A percentile compares a stretch with the other conserved stretches of the same genome.
phyloP scores from a whole-genome alignment of 2,888 invertebrate species.

The Pediacus dermestoides region DNA sequence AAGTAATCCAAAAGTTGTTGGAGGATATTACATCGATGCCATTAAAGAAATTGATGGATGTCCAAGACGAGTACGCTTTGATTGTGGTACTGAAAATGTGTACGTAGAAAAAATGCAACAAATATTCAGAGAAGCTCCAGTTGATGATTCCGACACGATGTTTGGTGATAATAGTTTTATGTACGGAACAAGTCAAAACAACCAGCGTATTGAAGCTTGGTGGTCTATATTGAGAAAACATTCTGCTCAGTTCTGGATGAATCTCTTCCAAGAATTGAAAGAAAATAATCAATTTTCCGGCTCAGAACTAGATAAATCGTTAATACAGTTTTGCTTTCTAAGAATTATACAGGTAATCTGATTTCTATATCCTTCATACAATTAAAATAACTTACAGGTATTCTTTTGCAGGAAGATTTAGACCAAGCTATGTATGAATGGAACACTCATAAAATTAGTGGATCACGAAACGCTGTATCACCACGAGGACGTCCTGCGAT shows the following conservation, averaged over 20 bases:
- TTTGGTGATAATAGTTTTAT: slow-evolving; percentile 3
- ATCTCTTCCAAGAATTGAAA: slow-evolving; percentile 18
- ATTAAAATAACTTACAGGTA: too few relatives aligned
- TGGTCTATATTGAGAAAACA: slow-evolving; percentile 15
- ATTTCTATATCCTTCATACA: too few relatives aligned
- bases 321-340: slow-evolving; percentile 12
- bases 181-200: slow-evolving; percentile 12
- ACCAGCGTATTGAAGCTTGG: slow-evolving; percentile 16
- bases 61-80: slow-evolving; percentile 15
- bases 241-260: slow-evolving; percentile 17
- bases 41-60: slow-evolving; percentile 8
- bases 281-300: slow-evolving; percentile 12
- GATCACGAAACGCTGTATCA: too few relatives aligned
- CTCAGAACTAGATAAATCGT: slow-evolving; percentile 10
- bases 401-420: too few relatives aligned
- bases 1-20: slow-evolving; percentile 17
- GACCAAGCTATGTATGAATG: too few relatives aligned
- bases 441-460: too few relatives aligned
- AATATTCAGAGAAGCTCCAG: slow-evolving; percentile 4
- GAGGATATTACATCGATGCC: slow-evolving; percentile 9
- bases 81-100: slow-evolving; percentile 21
- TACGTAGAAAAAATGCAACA: slow-evolving; percentile 12
- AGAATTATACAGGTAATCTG: not conserved
- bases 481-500: too few relatives aligned
- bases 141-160: too few relatives aligned